phyloP scores from a whole-genome alignment of 1,140 invertebrate genomes.

The Drosophila pachea region DNA sequence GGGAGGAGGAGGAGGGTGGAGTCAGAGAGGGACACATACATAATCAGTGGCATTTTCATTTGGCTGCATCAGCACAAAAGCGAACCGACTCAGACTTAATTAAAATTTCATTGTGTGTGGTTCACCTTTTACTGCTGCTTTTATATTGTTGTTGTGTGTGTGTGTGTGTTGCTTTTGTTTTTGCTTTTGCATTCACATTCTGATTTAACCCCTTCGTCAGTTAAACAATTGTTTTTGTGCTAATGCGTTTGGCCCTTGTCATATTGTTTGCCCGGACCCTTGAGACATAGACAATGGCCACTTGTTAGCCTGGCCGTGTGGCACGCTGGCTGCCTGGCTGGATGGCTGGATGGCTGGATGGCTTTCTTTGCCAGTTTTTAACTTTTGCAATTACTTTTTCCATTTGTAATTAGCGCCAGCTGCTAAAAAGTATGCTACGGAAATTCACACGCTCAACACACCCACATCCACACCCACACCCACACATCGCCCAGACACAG shows the following conservation, averaged over 20 bases:
- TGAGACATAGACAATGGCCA: conserved; percentile 40
- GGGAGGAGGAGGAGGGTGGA: not conserved
- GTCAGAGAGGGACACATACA: conserved; percentile 20
- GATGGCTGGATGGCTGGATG: not conserved
- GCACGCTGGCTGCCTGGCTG: not conserved
- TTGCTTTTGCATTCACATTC: conserved; percentile 16
- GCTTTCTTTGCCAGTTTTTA: conserved; percentile 23
- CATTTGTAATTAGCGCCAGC: conserved; percentile 56
- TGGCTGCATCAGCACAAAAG: conserved; percentile 72
- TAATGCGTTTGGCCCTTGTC: conserved; percentile 40
- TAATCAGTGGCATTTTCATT: conserved; percentile 74
- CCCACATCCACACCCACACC: not conserved
- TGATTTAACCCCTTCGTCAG: conserved; percentile 37
- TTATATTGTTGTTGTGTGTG: conserved; percentile 3
- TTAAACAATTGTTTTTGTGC: conserved; percentile 46
- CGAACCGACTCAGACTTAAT: conserved; percentile 66
- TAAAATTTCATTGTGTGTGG: conserved; percentile 73
- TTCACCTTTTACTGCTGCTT: conserved; percentile 49
- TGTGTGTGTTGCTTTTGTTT: no score
- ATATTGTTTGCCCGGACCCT: conserved; percentile 47
- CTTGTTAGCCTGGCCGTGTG: conserved; percentile 33
- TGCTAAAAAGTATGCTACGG: conserved; percentile 56
- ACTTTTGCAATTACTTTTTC: conserved; percentile 35
- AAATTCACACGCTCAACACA: conserved; percentile 21
- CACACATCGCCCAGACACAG: no score